Base-by-base conservation (phyloP, 2,113 vertebrate species). In the Pterocles orientalis region DNA sequence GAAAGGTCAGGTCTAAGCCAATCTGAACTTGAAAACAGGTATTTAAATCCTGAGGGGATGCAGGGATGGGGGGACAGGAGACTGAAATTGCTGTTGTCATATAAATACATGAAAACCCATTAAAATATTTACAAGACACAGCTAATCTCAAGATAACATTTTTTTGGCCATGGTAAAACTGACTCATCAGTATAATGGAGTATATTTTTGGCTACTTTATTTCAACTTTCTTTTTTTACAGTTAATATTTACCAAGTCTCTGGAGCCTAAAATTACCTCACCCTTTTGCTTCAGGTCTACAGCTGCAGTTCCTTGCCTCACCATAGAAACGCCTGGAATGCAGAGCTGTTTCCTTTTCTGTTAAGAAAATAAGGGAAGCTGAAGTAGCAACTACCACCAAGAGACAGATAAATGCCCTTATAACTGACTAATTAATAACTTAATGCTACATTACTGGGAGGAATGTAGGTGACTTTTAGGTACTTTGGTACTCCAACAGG, bases 181-280 rank as follows among this genome's bases (percentile, higher is more conserved):
- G 94, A 97, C 65, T 97, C 91, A 97, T 98, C 96, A 96, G 83
- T 97, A 96, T 96, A 97, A 97, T 73, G 73, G 88, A 97, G 80
- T 89, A 45, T 95, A 93, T 96, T 95, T 97, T 90, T 84, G 66
- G 92, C 92, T 88, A 81, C 87, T 97, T 94, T 92, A 86, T 95
- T 97, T 98, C 98, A 98, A 98, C 98, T 99, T 99, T 98, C 98
- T 98, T 98, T 98, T 98, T 99, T 98, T 98, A 98, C 98, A 98
- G 98, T 98, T 99, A 99, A 99, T 99, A 99, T 99, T 99, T 99
- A 98, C 99, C 98, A 98, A 99, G 98, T 98, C 99, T 98, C 98
- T 95, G 95, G 98, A 97, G 98, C 96, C 96, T 97, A 97, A 98
- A 99, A 99, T 99, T 99, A 99, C 99, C 98, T 99, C 98, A 99